Conservation (phyloP, 2,113 vertebrate species). For the Oreochromis aureus region DNA sequence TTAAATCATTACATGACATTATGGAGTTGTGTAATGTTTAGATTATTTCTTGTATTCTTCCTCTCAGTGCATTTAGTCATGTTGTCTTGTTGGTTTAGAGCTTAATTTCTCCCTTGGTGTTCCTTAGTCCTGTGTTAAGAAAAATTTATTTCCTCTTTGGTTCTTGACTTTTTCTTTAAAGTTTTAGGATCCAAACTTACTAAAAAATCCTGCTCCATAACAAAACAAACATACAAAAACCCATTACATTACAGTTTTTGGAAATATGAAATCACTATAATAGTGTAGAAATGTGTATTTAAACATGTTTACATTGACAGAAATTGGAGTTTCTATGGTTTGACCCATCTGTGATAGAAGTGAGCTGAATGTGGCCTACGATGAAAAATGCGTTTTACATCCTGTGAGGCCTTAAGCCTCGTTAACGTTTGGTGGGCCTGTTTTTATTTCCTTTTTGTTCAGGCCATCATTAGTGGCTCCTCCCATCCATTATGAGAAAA, state of each 20-base stretch:
- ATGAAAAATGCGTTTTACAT: not conserved
- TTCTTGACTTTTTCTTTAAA: not conserved
- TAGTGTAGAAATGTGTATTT: not conserved
- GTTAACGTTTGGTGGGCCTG: not conserved
- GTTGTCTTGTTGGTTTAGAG: not conserved
- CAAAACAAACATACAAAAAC: not conserved
- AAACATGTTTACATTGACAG: not conserved
- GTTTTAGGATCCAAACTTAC: not conserved
- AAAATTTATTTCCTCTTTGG: not conserved
- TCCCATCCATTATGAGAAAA: not conserved
- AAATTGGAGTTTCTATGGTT: not conserved
- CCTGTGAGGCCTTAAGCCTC: not conserved
- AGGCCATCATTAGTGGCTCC: not conserved
- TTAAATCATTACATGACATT: not conserved
- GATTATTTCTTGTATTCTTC: not conserved
- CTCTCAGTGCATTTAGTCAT: not conserved
- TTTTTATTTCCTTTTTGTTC: not conserved
- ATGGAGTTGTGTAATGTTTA: not conserved
- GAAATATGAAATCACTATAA: not conserved
- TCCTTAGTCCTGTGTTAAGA: not conserved
- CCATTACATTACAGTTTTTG: not conserved
- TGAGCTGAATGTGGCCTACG: accelerated
- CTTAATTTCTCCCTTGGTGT: accelerated
- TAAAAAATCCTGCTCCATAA: not conserved
- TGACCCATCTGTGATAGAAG: not conserved